Base-by-base conservation (phyloP, 2,888 invertebrate species). In the Cheilosia vernalis region DNA sequence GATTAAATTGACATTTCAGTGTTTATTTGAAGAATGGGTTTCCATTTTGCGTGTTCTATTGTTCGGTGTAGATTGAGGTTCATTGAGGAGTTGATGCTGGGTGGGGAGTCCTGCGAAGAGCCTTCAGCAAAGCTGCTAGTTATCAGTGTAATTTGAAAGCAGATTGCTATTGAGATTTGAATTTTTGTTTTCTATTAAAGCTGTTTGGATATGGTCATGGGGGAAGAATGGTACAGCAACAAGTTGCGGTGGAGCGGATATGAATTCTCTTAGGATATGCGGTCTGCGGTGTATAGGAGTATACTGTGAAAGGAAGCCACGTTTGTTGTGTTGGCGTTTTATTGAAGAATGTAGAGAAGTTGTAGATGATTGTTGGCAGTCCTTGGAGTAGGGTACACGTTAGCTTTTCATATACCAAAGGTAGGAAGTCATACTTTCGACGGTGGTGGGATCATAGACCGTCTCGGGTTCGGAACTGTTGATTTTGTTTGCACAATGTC, bases 1-100 rank as follows among this genome's bases (percentile, higher is more conserved):
- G 67, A 67, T 76, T 76, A 76, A 76, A 67, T 76, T 76, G 76
- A 47, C 66, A 66, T 76, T 76, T 76, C 66, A 24, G 37, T 74
- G 56, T 69, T 69, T 69, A 37, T 69, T 56, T 69, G 58, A 47
- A 37, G 47, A 58, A 69, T 69, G 21, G 67, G 19, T 55, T 67
- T 67, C 44, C 19, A 30, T 19, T 49, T 33, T 63, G 37, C 13
- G 37, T 17, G 6, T 30, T 17, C 19, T 4, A 15, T 51, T 51
- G 51, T 24, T 27, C 19, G 49, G 17, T 47, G 30, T 21, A 49
- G 40, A 19, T 30, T 42, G 19, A 37, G 37, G 19, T 15, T 5
- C n/a, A 21, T n/a, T 10, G 37, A 10, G 10, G 15, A 10, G 17
- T 9, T 21, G 19, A 13, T 44, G 21, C 21, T 21, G 21, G n/a